Base-by-base conservation (phyloP, 1,140 invertebrate genomes). In the Drosophila truncata region DNA sequence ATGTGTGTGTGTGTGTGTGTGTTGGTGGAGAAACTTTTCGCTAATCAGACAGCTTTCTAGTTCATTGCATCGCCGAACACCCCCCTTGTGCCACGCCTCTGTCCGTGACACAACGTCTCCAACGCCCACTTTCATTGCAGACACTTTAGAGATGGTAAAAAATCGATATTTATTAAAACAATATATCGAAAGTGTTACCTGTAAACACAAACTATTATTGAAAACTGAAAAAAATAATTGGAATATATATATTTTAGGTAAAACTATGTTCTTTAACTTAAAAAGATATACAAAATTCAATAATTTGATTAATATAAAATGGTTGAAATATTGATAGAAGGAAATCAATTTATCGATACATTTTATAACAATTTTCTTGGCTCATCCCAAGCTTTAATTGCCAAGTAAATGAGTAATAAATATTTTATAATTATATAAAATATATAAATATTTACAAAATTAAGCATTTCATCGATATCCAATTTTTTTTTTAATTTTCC, bases 1-100 rank as follows among this genome's bases (percentile, higher is more conserved):
- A 50, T 65, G 23, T 62, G 39, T 62, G 41, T 67, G 27, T 58
- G 39, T 47, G 54, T 44, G 49, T 64, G 55, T 74, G 60, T 58
- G 67, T 58, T 25, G 37, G 75, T 80, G 71, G 64, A 70, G 77
- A 79, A 87, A 88, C 69, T 88, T 88, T 88, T 69, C 84, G 84
- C 84, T 88, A 88, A 88, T 88, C 84, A 88, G 84, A 84, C 84
- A 88, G 85, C 85, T 88, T 88, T 88, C 84, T 88, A 88, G 84
- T 88, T 88, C 84, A 88, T 88, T 88, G 84, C 85, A 69, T 88
- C 80, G 54, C 64, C 70, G n/a, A 18, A 31, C 9, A 31, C 9
- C 27, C 29, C 39, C 33, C 13, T 8, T 8, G 35, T 37, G 76
- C 42, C 75, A 67, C 78, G 69, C 75, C 76, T 63, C 16, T 39